Evolutionary conservation across 2,797 vertebrate genomes (phyloP), one percentile per base, ranked within the genome.

Genomic region (Hemibagrus guttatus): DNA sequence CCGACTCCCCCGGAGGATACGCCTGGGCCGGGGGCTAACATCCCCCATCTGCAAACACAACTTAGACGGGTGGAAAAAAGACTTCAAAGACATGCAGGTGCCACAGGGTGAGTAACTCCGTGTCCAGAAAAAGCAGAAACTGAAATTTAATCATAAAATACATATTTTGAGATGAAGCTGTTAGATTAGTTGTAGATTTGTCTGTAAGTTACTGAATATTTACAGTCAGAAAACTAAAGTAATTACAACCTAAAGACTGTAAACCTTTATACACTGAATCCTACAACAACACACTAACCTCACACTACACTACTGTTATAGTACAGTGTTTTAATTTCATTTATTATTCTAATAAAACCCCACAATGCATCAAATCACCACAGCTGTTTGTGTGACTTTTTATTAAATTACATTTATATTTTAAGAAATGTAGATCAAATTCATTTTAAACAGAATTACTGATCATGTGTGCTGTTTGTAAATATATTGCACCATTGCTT

Each of bases 11-110:
- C n/a, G 74, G 7, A 69, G 0, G 0, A 9, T 86, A 87, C 85
- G 66, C 80, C 2, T 0, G 0, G 0, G 3, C 39, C 68, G 31
- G 58, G 21, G 0, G 0, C n/a, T n/a, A 0, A 8, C 0, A 3
- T 17, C n/a, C n/a, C n/a, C n/a, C n/a, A n/a, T n/a, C 46, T 89
- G 87, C 39, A 78, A 66, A 87, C 0, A 1, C 0, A 87, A 74
- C 56, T 74, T 90, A 46, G 46, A 66, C 16, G 23, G 4, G 8
- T 23, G 8, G 21, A 42, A 0, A 74, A 8, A 69, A 52, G 79
- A 7, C 9, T 75, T 42, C 49, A 61, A 87, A 1, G 26, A 35
- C n/a, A 64, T n/a, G 6, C 35, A 64, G 11, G 80, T 87, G 61
- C 13, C 86, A 61, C 49, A 80, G 39, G 79, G 89, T 90, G 82